phyloP scores from a whole-genome alignment of 2,888 invertebrate genomes.

The Nomada ferruginata region DNA sequence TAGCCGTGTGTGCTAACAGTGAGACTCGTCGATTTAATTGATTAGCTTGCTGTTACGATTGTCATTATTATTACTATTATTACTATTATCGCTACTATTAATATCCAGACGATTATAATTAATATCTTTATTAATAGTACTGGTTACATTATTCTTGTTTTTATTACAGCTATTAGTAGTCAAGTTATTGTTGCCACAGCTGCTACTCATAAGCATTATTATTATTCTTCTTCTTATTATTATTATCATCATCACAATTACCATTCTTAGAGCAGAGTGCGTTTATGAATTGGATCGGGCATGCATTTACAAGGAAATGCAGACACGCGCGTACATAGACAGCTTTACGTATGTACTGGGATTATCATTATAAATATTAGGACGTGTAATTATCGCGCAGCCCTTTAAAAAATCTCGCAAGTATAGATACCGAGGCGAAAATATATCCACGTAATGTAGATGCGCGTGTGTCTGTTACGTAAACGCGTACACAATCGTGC shows the following conservation, averaged over 20 bases:
- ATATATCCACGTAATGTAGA: neutral
- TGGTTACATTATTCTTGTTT: conserved; percentile 31
- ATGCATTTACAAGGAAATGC: conserved; percentile 16
- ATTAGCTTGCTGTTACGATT: conserved; percentile 58
- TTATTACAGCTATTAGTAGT: conserved; percentile 19
- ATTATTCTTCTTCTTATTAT: conserved; percentile 40
- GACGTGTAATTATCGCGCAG: conserved; percentile 1
- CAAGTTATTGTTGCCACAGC: neutral
- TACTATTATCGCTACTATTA: conserved; percentile 54
- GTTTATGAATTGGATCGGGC: conserved; percentile 36
- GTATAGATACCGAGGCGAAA: neutral
- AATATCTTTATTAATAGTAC: conserved; percentile 49
- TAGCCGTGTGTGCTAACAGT: conserved; percentile 64
- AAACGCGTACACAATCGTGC: conserved; percentile 42
- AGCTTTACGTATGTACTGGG: neutral
- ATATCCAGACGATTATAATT: conserved; percentile 35
- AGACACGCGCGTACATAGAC: conserved; percentile 16
- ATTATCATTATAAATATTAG: conserved; percentile 2
- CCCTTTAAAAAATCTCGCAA: conserved; percentile 5
- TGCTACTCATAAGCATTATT: neutral
- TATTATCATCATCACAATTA: neutral
- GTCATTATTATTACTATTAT: conserved; percentile 55
- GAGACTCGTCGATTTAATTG: conserved; percentile 65
- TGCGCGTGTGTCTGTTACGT: conserved; percentile 19
- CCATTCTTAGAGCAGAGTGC: conserved; percentile 27